phyloP scores from a whole-genome alignment of 2,888 invertebrate genomes.

The Chaitophorus viminalis region DNA sequence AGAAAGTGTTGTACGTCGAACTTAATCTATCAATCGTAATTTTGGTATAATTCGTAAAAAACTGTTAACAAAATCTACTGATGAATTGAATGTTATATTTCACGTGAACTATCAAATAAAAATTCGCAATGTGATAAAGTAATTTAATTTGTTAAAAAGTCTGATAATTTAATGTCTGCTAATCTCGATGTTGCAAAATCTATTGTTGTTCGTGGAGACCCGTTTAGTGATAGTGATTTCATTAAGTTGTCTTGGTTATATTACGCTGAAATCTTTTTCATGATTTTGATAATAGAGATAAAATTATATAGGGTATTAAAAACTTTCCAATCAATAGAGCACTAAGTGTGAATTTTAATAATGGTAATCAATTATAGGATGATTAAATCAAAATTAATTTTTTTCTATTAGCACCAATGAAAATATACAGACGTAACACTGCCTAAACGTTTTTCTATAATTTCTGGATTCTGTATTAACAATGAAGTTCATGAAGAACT shows the following conservation, averaged over 20 bases:
- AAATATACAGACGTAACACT: slow-evolving; percentile 40
- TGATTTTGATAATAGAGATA: slow-evolving; percentile 9
- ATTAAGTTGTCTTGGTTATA: slow-evolving; percentile 28
- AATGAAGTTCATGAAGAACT: too few relatives aligned
- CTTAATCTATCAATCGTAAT: not conserved
- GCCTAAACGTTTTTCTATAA: not conserved
- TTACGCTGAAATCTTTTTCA: slow-evolving; percentile 18
- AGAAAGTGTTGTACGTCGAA: slow-evolving; percentile 8
- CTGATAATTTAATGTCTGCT: not conserved
- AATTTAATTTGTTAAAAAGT: slow-evolving; percentile 30
- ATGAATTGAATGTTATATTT: not conserved
- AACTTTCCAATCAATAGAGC: slow-evolving; percentile 24
- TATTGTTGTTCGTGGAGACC: not conserved
- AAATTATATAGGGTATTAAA: slow-evolving; percentile 25
- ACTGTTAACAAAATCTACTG: not conserved
- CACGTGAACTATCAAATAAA: slow-evolving; percentile 13
- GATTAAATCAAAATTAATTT: slow-evolving; percentile 17
- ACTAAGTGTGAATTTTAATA: slow-evolving; percentile 20
- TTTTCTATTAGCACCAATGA: slow-evolving; percentile 41
- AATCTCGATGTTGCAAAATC: slow-evolving; percentile 23
- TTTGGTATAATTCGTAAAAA: not conserved
- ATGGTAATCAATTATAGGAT: slow-evolving; percentile 9
- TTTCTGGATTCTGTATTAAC: too few relatives aligned
- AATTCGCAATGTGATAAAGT: not conserved
- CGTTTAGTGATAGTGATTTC: not conserved